A percentile compares a stretch with the other conserved stretches of the same genome.
Conservation (phyloP, 2,113 vertebrate genomes). For the Callipepla squamata region DNA sequence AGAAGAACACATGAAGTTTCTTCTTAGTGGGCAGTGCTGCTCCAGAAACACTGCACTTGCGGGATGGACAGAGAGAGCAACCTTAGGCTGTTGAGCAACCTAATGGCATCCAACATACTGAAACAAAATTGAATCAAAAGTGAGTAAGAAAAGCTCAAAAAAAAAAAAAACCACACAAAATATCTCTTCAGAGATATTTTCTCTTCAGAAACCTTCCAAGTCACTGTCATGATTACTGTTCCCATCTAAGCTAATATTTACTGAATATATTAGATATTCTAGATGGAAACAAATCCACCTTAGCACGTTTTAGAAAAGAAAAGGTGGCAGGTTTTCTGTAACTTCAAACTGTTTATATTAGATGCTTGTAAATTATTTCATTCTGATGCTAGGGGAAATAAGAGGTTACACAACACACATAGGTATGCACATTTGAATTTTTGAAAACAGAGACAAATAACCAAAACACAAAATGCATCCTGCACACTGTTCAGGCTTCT, state of each 20-base stretch:
- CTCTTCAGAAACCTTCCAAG: neutral
- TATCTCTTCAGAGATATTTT: too few species aligned
- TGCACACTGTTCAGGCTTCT: neutral
- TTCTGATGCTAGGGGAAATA: neutral
- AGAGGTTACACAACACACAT: neutral
- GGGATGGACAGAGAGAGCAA: neutral
- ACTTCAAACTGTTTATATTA: neutral
- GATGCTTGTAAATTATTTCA: neutral
- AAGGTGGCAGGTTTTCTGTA: conserved; percentile 1
- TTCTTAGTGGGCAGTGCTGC: neutral
- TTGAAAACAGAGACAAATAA: neutral
- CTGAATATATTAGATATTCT: neutral
- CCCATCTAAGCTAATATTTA: neutral
- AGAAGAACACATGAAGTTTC: fast-evolving
- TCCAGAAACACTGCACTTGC: neutral
- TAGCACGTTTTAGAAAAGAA: conserved; percentile 14
- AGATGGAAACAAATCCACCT: conserved; percentile 14
- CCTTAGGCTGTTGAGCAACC: too few species aligned
- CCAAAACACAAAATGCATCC: neutral
- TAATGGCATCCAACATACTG: neutral
- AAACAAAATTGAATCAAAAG: neutral
- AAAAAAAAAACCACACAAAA: neutral
- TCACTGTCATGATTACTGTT: neutral
- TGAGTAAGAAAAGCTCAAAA: neutral
- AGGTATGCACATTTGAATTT: neutral